phyloP scores from a whole-genome alignment of 1,140 invertebrate genomes.

The Drosophila pseudoobscura region DNA sequence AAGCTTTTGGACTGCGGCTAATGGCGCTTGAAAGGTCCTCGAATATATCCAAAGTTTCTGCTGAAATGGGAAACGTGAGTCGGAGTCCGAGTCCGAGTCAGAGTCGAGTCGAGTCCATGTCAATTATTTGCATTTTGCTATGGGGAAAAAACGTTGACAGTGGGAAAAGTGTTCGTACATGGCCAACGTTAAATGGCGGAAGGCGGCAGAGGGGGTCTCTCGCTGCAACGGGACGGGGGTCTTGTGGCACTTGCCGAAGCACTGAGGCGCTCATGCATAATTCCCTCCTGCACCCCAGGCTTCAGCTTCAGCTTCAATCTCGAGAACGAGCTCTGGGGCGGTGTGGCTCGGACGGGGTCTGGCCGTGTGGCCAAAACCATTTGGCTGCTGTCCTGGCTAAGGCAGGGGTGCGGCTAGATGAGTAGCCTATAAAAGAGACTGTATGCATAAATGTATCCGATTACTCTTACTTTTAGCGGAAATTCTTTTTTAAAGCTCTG shows the following conservation, averaged over 20 bases:
- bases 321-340: background rate
- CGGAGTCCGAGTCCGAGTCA: slow-evolving; percentile 41
- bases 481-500: no score
- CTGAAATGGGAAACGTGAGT: slow-evolving; percentile 9
- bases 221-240: background rate
- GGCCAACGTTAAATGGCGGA: slow-evolving; percentile 9
- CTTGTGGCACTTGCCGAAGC: slow-evolving; percentile 33
- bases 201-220: background rate
- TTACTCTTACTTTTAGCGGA: no score
- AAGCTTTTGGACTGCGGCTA: slow-evolving; percentile 7
- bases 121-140: slow-evolving; percentile 73
- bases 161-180: slow-evolving; percentile 52
- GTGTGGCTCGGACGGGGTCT: background rate
- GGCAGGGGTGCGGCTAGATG: no score
- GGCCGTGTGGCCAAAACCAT: slow-evolving; percentile 48
- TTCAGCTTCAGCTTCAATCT: background rate
- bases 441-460: no score
- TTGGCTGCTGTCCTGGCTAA: slow-evolving; percentile 40
- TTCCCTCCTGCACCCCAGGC: slow-evolving; percentile 21
- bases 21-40: slow-evolving; percentile 18
- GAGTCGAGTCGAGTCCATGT: slow-evolving; percentile 37
- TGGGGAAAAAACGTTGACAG: slow-evolving; percentile 21
- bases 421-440: no score
- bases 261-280: slow-evolving; percentile 64
- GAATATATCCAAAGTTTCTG: slow-evolving; percentile 4